Evolutionary conservation across 2,113 vertebrate species (phyloP).

Genomic region (Alethe castanea): DNA sequence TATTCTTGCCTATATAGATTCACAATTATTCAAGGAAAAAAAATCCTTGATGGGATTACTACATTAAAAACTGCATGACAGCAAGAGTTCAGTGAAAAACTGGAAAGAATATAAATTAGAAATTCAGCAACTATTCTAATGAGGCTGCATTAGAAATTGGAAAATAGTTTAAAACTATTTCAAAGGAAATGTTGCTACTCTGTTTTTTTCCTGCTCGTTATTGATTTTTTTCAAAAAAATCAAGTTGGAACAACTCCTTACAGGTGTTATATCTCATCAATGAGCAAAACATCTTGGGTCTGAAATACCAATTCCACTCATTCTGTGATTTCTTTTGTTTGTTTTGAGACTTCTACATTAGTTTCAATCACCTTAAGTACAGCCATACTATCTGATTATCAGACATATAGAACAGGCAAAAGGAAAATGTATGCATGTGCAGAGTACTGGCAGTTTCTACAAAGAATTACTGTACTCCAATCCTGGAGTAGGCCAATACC

Average conservation of each 20-base stretch:
- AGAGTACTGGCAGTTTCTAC: neutral
- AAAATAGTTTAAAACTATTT: neutral
- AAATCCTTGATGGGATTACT: neutral
- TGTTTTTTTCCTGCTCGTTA: rapidly evolving
- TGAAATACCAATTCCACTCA: neutral
- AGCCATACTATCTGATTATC: neutral
- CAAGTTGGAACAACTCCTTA: neutral
- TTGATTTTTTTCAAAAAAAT: neutral
- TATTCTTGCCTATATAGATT: neutral
- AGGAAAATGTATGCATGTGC: neutral
- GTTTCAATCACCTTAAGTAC: neutral
- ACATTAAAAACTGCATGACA: neutral
- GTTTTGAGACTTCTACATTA: neutral
- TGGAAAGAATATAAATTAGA: neutral
- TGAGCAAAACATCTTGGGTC: neutral
- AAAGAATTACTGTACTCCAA: neutral
- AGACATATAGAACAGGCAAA: neutral
- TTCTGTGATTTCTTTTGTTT: neutral
- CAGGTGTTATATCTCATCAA: neutral
- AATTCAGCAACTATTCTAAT: neutral
- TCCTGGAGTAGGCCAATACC: neutral
- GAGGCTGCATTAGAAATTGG: neutral
- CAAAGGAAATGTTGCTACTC: neutral
- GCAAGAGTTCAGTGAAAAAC: neutral
- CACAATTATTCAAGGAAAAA: neutral